A percentile compares a stretch with the other conserved stretches of the same genome.
Conservation (phyloP, 30 jellyfish, hydroid and myxozoan genomes). For the Haliclystus octoradiatus region DNA sequence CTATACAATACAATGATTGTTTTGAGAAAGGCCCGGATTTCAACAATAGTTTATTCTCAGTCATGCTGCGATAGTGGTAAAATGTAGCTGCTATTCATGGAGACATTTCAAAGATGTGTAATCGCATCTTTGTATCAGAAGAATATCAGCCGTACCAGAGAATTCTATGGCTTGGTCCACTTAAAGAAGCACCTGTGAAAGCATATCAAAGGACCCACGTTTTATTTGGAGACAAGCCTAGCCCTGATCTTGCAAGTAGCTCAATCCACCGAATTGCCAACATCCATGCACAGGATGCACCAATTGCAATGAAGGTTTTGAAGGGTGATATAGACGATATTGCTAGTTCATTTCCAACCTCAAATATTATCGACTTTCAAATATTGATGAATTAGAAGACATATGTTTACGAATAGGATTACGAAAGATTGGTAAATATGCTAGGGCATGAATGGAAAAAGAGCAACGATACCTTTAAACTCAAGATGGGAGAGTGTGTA, state of each 20-base stretch:
- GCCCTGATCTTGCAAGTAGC: constrained; percentile 30
- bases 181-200: constrained; percentile 3
- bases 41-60: too few relatives aligned
- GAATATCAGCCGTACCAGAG: constrained; percentile 36
- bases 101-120: constrained; percentile 41
- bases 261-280: too few relatives aligned
- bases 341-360: constrained; percentile 19
- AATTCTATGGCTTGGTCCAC: constrained; percentile 18
- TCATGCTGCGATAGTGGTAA: constrained; percentile 20
- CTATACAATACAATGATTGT: too few relatives aligned
- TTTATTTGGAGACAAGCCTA: too few relatives aligned
- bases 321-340: constrained; percentile 31
- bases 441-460: constrained; percentile 24
- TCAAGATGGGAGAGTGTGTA: too few relatives aligned
- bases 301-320: constrained; percentile 26
- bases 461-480: too few relatives aligned
- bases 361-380: constrained; percentile 16
- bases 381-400: too few relatives aligned
- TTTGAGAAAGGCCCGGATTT: too few relatives aligned
- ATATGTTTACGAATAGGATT: constrained; percentile 13
- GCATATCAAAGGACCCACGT: constrained; percentile 22
- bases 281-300: constrained; percentile 2
- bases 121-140: constrained; percentile 8
- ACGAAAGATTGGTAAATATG: constrained; percentile 14
- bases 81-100: too few relatives aligned